Evolutionary conservation across 64 coral and sea anemone species (phyloP).

Genomic region (Montipora sp.): DNA sequence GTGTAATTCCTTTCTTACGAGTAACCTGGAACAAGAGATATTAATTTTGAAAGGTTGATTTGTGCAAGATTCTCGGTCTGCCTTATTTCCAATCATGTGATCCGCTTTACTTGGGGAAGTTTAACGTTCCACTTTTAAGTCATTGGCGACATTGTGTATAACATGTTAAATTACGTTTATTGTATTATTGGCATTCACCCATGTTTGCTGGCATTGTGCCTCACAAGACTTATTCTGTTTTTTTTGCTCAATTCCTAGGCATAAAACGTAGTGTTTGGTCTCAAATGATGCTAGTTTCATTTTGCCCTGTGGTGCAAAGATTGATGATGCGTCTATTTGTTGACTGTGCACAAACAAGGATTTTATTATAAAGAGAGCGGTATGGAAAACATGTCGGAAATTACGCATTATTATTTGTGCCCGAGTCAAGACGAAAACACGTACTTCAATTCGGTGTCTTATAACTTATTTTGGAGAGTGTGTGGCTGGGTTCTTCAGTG

Average conservation of each 20-base stretch:
- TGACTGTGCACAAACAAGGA: not conserved
- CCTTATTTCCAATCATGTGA: no score
- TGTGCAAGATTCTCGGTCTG: no score
- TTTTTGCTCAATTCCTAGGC: not conserved
- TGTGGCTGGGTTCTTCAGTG: no score
- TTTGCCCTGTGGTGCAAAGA: not conserved
- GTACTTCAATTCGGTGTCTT: not conserved
- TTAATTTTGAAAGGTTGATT: no score
- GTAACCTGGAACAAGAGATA: no score
- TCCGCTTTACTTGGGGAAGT: no score
- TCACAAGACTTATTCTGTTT: no score
- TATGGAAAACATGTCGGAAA: constrained; percentile 30
- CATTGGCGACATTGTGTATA: no score
- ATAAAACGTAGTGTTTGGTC: not conserved
- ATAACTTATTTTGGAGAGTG: no score
- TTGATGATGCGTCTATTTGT: not conserved
- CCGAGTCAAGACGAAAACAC: not conserved
- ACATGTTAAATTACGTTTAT: not conserved
- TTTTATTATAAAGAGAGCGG: constrained; percentile 11
- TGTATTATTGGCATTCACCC: not conserved
- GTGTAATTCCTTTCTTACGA: no score
- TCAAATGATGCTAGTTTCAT: not conserved
- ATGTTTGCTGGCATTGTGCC: not conserved
- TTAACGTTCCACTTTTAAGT: no score
- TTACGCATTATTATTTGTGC: constrained; percentile 3